phyloP scores from a whole-genome alignment of 2,113 vertebrate species.

The Ranitomeya variabilis region DNA sequence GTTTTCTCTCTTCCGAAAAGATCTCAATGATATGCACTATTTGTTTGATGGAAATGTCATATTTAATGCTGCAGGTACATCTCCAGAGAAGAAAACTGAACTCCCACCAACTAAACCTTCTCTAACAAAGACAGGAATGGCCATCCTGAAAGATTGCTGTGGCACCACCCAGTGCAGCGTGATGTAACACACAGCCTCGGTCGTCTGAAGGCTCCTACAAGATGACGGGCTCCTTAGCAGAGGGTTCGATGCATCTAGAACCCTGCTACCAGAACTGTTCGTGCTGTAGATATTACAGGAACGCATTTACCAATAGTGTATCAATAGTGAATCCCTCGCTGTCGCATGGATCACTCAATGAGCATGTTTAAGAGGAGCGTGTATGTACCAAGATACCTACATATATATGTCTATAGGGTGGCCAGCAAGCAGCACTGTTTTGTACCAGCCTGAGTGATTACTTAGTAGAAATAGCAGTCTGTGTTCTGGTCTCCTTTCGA shows the following conservation, averaged over 20 bases:
- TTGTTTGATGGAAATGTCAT: background rate
- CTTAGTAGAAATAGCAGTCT: slow-evolving; percentile 50
- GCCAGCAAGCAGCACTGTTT: slow-evolving; percentile 69
- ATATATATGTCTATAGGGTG: slow-evolving; percentile 59
- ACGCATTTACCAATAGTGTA: slow-evolving; percentile 64
- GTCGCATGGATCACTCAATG: slow-evolving; percentile 79
- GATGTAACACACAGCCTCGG: slow-evolving; percentile 79
- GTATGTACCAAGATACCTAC: slow-evolving; percentile 62
- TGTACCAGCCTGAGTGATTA: slow-evolving; percentile 58
- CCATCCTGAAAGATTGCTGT: slow-evolving; percentile 96
- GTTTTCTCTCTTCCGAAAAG: background rate
- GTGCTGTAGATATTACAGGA: slow-evolving; percentile 59
- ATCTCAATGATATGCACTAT: background rate
- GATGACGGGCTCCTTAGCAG: slow-evolving; percentile 44
- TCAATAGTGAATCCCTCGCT: slow-evolving; percentile 70
- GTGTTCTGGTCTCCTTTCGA: slow-evolving; percentile 31
- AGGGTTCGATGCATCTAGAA: slow-evolving; percentile 64
- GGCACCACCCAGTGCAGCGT: slow-evolving; percentile 89
- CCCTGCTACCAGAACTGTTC: slow-evolving; percentile 62
- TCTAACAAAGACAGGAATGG: slow-evolving; percentile 86
- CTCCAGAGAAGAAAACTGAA: slow-evolving; percentile 86
- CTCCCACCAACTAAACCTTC: slow-evolving; percentile 89
- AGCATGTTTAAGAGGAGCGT: slow-evolving; percentile 75
- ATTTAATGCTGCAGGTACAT: slow-evolving; percentile 72
- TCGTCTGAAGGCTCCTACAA: slow-evolving; percentile 8